Evolutionary conservation across 2,797 vertebrate genomes (phyloP), one percentile per base, ranked within the genome.

Genomic region (Eupleurogrammus muticus): DNA sequence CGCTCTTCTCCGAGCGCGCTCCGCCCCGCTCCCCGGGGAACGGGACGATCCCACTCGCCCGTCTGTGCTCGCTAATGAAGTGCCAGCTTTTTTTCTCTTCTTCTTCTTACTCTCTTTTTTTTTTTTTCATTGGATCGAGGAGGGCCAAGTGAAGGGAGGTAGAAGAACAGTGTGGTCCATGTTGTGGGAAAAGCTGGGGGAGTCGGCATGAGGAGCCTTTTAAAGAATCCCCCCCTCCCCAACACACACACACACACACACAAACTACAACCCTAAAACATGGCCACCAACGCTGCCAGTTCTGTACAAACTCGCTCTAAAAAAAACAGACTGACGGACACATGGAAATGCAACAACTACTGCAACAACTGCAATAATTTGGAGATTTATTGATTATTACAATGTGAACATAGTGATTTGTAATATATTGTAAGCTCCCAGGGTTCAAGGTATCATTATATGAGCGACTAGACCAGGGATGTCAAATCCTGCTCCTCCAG

Each of bases 1-100:
- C 52, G 85, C 89, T 90, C 91, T 85, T 90, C 92, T 90, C 84
- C 55, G 88, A 82, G 83, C 82, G 75, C 70, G 87, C 87, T 80
- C 75, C 44, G 68, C 84, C 84, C 79, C 48, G 9, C 83, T 89
- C 90, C 86, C 82, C 40, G 73, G 92, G 91, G 92, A 88, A 76
- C 40, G 66, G 83, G 89, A 81, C 81, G 73, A 93, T 93, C 92
- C 91, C 89, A 92, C 91, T 90, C 86, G 74, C 82, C 92, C 90
- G 87, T 91, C 91, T 92, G 90, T 91, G 85, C 90, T 84, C 21
- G 53, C 81, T 92, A 91, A 91, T 89, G 80, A 91, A 92, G 91
- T 86, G 89, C 87, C 89, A 92, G 87, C 59, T 85, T 80, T 76
- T 70, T 66, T 65, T 57, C 3, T 38, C 3, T 54, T 4, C 16